A percentile compares a stretch with the other conserved stretches of the same genome.
These are phyloP conservation scores for Macrostomum lignano DNA, from an alignment of 1,140 invertebrate species.

Conservation along the genomic window DNA sequence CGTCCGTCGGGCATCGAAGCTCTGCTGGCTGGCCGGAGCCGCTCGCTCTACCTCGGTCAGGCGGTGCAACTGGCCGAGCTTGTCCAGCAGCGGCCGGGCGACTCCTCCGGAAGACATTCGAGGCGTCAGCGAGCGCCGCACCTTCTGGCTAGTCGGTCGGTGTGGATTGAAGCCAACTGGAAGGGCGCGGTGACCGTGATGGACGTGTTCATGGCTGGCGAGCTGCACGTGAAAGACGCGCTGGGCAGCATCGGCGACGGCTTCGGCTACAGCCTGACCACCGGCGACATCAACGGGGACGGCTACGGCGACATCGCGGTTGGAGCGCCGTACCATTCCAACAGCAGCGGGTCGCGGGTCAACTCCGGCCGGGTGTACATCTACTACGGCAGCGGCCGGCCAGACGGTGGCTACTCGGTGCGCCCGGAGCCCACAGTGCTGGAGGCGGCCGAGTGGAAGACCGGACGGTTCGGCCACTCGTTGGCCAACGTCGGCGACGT, in stretches of 20 bases:
- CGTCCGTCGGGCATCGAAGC: no score
- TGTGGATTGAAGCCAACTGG: no score
- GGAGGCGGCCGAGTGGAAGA: background rate
- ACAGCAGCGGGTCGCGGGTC: constrained; percentile 3
- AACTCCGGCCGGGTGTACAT: constrained; percentile 7
- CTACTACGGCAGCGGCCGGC: constrained; percentile 1
- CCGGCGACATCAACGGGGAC: constrained; percentile 9
- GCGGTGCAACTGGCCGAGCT: no score
- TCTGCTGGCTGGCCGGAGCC: no score
- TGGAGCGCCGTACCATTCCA: constrained; percentile 6
- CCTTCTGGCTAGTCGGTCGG: no score
- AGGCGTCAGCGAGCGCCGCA: no score
- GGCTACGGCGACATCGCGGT: constrained; percentile 7
- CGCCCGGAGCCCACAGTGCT: background rate
- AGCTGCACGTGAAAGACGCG: no score
- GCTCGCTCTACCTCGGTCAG: no score
- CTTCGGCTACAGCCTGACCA: constrained; percentile 8
- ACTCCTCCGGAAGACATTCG: no score
- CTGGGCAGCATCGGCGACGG: constrained; percentile 5
- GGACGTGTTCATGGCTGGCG: no score
- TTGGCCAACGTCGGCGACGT: constrained; percentile 8
- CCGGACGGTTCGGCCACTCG: constrained; percentile 7
- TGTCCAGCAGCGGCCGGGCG: no score
- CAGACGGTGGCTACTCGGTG: background rate
- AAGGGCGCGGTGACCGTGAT: no score